Conservation (phyloP, 1,140 invertebrate genomes). For the Vanessa atalanta region DNA sequence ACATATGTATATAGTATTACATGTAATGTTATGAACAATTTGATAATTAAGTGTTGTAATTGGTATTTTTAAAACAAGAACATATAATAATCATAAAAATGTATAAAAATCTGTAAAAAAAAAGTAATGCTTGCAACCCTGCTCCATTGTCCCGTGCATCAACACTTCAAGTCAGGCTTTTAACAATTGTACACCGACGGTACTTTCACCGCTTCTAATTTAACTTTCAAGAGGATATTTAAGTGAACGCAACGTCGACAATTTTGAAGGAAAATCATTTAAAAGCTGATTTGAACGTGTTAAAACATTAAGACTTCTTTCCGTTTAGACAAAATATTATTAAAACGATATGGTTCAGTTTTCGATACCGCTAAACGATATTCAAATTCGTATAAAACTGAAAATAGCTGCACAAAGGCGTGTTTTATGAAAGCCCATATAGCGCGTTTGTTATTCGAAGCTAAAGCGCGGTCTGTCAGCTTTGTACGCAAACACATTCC, state of each 20-base stretch:
- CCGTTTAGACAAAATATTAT: neutral
- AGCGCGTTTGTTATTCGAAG: conserved; percentile 20
- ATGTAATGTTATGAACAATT: too few relatives aligned
- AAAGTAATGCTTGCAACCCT: neutral
- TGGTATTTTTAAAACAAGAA: too few relatives aligned
- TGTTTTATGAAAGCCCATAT: conserved; percentile 25
- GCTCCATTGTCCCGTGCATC: neutral
- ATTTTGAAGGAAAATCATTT: neutral
- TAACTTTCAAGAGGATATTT: neutral
- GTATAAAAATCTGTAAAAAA: too few relatives aligned
- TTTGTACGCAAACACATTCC: conserved; percentile 27
- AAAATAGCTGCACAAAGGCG: conserved; percentile 24
- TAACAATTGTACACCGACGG: neutral
- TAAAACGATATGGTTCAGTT: conserved; percentile 12
- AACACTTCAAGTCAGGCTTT: neutral
- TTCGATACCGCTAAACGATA: conserved; percentile 9
- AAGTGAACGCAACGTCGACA: neutral
- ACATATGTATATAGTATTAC: too few relatives aligned
- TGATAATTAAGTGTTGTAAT: too few relatives aligned
- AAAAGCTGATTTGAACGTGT: neutral
- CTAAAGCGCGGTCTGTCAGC: conserved; percentile 24
- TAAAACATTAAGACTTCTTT: neutral
- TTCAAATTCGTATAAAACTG: conserved; percentile 29
- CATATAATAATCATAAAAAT: too few relatives aligned
- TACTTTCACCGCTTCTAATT: conserved; percentile 2